Evolutionary conservation across 37 sponge, comb jelly and placozoan genomes (phyloP).

Genomic region (Aplysina aerophoba): DNA sequence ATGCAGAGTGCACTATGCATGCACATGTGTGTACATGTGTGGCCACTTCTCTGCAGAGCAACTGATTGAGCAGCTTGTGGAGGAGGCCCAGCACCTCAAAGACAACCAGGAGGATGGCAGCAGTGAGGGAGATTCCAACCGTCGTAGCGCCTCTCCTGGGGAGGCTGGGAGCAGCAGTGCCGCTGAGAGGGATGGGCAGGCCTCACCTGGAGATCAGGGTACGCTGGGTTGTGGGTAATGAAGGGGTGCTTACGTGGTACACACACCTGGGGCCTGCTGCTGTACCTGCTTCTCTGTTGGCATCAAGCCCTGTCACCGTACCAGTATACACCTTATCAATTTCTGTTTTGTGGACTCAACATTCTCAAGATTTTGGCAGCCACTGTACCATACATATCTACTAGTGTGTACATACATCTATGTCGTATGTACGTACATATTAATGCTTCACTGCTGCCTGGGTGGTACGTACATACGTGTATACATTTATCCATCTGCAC

Average conservation of each 20-base stretch:
- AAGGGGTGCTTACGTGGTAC: too few species aligned
- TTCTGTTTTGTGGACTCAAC: too few species aligned
- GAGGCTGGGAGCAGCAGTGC: slow-evolving; percentile 14
- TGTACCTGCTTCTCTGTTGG: too few species aligned
- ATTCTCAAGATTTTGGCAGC: too few species aligned
- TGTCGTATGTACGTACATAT: background rate
- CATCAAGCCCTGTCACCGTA: too few species aligned
- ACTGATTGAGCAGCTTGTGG: slow-evolving; percentile 69
- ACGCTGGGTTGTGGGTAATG: too few species aligned
- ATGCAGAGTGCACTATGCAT: too few species aligned
- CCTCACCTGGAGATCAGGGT: background rate
- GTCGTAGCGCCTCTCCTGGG: slow-evolving; percentile 24
- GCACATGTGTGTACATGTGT: too few species aligned
- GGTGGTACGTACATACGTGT: background rate
- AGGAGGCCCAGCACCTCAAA: slow-evolving; percentile 74
- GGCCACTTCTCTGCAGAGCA: slow-evolving; percentile 45
- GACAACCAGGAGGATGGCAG: slow-evolving; percentile 41
- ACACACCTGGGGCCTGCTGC: too few species aligned
- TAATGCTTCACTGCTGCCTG: background rate
- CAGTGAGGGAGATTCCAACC: slow-evolving; percentile 24
- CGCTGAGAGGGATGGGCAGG: background rate
- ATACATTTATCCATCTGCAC: background rate
- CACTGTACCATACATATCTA: too few species aligned
- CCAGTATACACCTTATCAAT: too few species aligned
- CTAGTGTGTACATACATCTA: background rate